Evolutionary conservation across 2,888 invertebrate genomes (phyloP), one percentile per base, ranked within the genome.

Genomic region (Smittia sp.): DNA sequence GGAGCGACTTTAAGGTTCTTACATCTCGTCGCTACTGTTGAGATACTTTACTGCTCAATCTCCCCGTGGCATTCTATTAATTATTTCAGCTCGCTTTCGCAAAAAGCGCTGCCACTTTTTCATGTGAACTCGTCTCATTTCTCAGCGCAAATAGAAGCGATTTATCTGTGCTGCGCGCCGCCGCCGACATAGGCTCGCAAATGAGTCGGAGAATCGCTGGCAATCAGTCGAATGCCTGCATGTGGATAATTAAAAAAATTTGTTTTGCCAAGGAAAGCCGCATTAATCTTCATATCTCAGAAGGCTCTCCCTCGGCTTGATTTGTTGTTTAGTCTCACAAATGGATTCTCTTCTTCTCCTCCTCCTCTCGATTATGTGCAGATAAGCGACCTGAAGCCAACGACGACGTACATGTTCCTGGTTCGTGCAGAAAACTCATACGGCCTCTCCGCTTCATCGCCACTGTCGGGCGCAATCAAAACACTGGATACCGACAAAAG

Each of bases 381-480:
- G 87, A 85, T 87, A 58, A 84, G 81, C 24, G 88, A 89, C 78
- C 84, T 94, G 76, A 89, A 89, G 78, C 90, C 92, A 0, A 91
- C 91, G 78, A 91, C 92, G 62, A 87, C 89, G 38, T 96, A 96
- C 82, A 87, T 93, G 76, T 96, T 96, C 81, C 84, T 94, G 75
- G 90, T 96, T 41, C 86, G 91, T 72, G 94, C 94, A 0, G 91
- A 93, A 83, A 96, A 94, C 80, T 87, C 89, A 11, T 90, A 94
- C 79, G 95, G 95, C 11, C 84, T 93, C 62, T 92, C 94, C 1
- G 86, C 89, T 52, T 94, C 95, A 1, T 93, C 93, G 77, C 86
- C 87, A 13, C 83, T 91, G 32, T 93, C 93, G 20, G 87, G 88
- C 76, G 84, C 87, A 13, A 88, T 90, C 25, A 87, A 88, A 77